Conservation (phyloP, 2,888 invertebrate genomes). For the Phasia obesa region DNA sequence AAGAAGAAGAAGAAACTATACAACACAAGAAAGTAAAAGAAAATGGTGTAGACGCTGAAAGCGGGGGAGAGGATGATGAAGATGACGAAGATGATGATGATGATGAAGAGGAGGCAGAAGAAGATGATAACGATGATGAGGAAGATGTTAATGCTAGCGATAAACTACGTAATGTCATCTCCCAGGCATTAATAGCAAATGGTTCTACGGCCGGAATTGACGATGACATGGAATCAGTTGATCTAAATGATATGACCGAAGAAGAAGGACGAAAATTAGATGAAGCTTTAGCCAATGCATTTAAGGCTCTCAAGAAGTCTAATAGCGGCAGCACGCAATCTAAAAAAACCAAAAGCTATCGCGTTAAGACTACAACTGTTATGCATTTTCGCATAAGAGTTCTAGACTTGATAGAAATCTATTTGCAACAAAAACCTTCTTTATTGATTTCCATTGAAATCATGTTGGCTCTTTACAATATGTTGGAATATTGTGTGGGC, state of each 20-base stretch:
- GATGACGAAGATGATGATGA: constrained; percentile 81
- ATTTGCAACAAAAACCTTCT: constrained; percentile 87
- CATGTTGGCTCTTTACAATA: constrained; percentile 86
- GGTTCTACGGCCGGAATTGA: constrained; percentile 78
- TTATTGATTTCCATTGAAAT: constrained; percentile 88
- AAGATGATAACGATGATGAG: constrained; percentile 84
- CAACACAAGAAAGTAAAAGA: constrained; percentile 78
- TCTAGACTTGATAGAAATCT: constrained; percentile 89
- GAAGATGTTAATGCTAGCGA: constrained; percentile 87
- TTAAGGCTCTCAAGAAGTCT: constrained; percentile 82
- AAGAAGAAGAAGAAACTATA: constrained; percentile 81
- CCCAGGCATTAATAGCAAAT: constrained; percentile 87
- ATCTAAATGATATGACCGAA: constrained; percentile 89
- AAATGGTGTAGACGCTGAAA: constrained; percentile 81
- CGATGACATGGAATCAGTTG: constrained; percentile 87
- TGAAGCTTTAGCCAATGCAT: constrained; percentile 88
- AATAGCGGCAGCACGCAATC: constrained; percentile 72
- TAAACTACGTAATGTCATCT: constrained; percentile 87
- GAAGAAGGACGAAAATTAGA: constrained; percentile 89
- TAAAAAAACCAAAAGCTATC: constrained; percentile 84
- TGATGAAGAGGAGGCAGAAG: constrained; percentile 78
- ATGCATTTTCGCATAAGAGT: constrained; percentile 89
- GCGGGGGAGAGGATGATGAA: constrained; percentile 82
- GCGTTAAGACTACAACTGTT: constrained; percentile 86
- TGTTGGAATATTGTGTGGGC: constrained; percentile 87